Percentiles rank a stretch among this genome's conserved stretches.
Evolutionary conservation across 2,888 invertebrate genomes (phyloP).

Genomic region (Koerneria pararmatus): DNA sequence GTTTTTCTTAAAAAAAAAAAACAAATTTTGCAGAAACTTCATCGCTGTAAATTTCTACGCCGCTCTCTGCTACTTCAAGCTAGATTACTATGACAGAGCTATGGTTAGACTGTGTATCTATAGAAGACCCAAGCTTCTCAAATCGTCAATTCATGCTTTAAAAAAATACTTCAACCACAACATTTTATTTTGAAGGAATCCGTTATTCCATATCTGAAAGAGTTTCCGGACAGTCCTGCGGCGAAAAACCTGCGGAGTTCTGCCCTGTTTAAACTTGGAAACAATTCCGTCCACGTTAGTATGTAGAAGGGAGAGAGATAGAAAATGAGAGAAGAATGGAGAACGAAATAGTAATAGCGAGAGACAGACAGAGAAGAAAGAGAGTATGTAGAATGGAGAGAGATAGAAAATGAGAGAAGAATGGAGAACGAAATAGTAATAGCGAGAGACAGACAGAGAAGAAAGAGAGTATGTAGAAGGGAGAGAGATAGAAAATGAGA

Average conservation of each 20-base stretch:
- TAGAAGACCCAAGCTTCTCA: background rate
- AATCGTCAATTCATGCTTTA: background rate
- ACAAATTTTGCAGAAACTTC: conserved; percentile 70
- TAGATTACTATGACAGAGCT: conserved; percentile 96
- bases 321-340: too few relatives aligned
- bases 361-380: too few relatives aligned
- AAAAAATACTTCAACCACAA: background rate
- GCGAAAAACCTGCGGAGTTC: conserved; percentile 88
- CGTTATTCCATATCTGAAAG: conserved; percentile 78
- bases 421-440: too few relatives aligned
- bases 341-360: too few relatives aligned
- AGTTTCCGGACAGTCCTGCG: conserved; percentile 85
- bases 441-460: too few relatives aligned
- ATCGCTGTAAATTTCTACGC: conserved; percentile 93
- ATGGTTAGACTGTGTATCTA: conserved; percentile 65
- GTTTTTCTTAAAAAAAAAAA: background rate
- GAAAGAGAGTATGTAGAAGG: too few relatives aligned
- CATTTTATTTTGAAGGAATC: conserved; percentile 31
- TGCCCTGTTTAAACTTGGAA: conserved; percentile 23
- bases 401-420: too few relatives aligned
- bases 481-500: too few relatives aligned
- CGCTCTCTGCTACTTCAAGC: conserved; percentile 92
- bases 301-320: too few relatives aligned
- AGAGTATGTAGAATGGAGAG: too few relatives aligned
- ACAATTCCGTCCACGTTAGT: too few relatives aligned